Evolutionary conservation across 2,888 invertebrate genomes (phyloP), one percentile per base, ranked within the genome.

Genomic region (Theretra japonica): DNA sequence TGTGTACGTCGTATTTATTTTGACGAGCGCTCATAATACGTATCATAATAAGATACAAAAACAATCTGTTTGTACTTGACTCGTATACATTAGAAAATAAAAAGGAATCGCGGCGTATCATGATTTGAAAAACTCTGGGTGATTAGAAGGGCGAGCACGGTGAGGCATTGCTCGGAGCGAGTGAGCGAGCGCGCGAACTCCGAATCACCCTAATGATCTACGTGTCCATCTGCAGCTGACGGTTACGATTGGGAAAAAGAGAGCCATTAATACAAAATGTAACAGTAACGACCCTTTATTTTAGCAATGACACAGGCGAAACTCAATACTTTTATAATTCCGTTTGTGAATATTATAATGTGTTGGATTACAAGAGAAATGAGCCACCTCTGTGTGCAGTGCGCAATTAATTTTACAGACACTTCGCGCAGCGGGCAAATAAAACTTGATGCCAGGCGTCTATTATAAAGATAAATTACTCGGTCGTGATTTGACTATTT

Each of bases 141-240:
- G 86, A 86, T 88, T 87, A 82, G 77, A 80, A 65, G 69, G 80
- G 76, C 79, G 81, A 75, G 80, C 77, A 65, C 65, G 65, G 23
- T 65, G 23, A 41, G 65, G 65, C 65, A 48, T 72, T 75, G 73
- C 41, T 41, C 77, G 78, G 80, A 79, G 79, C 74, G 74, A 60
- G 69, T 69, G 68, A 41, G 62, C 75, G 74, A 60, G 69, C 68
- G 69, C 25, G 60, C 41, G 75, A 70, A 79, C 79, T 81, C 80
- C 83, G 82, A 83, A 79, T 79, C 82, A 77, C 80, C 79, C 85
- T 89, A 91, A 91, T 90, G 89, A 89, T 86, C 87, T 76, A 76
- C 83, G 84, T 84, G 80, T 79, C 80, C 89, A 87, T 84, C 89
- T 91, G 90, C 87, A 85, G 77, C 82, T 90, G 91, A 90, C 90